phyloP scores from a whole-genome alignment of 2,113 vertebrate genomes.

The Dinomys branickii region DNA sequence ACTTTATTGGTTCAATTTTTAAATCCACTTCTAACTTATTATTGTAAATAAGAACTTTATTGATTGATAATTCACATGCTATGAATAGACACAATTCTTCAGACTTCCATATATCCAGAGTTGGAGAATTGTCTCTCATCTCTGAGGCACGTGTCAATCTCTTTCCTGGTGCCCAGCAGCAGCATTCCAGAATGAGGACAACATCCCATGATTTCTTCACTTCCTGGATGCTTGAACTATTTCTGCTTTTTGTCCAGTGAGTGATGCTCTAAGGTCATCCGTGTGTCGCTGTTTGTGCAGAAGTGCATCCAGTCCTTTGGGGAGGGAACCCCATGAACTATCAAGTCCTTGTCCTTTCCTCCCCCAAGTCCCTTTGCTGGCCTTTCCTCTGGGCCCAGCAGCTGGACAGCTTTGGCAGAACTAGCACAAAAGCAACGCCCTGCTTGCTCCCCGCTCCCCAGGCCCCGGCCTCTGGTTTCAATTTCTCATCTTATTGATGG shows the following conservation, averaged over 20 bases:
- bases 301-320: neutral
- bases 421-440: neutral
- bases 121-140: neutral
- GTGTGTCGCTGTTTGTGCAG: neutral
- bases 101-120: neutral
- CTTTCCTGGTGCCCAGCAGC: neutral
- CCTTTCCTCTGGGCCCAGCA: neutral
- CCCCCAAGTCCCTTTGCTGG: neutral
- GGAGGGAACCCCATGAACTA: neutral
- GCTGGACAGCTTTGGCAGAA: neutral
- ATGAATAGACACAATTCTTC: neutral
- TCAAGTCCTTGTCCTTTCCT: neutral
- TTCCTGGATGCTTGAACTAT: neutral
- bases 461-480: neutral
- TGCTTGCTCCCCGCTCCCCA: neutral
- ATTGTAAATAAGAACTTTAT: neutral
- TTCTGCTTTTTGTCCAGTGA: neutral
- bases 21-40: neutral
- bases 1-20: neutral
- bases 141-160: fast-evolving
- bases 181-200: neutral
- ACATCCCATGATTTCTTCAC: fast-evolving
- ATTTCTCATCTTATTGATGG: neutral
- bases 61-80: neutral
- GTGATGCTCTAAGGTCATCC: neutral